Evolutionary conservation across 2,888 invertebrate genomes (phyloP), one percentile per base, ranked within the genome.

Genomic region (Amiota minor): DNA sequence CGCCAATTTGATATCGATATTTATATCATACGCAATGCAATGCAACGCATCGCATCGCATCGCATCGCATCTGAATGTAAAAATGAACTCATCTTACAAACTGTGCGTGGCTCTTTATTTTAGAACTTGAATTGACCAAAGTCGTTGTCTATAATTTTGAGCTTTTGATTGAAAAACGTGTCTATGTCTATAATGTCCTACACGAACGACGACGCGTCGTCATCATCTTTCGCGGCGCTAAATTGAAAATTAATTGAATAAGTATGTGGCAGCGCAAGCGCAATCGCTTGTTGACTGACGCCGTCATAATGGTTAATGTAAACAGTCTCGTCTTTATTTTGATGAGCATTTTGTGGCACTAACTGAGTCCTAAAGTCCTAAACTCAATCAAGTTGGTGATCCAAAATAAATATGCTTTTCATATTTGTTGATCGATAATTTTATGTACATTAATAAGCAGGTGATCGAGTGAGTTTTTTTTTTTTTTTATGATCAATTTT

Each of bases 231-330:
- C 16, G 65, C 65, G 65, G 65, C 65, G 47, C 65, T 65, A 65
- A 65, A 65, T 65, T 65, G 65, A 65, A 65, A 65, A 65, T 65
- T 65, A 65, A 65, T 65, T 65, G 65, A 65, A 65, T 65, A 65
- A 65, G 20, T 65, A 65, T 65, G 47, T 65, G 47, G 9, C 65
- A 47, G 18, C 16, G 65, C 20, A 59, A 16, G 59, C 16, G 20
- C 59, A 59, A 59, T 20, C 18, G 20, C 59, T 59, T 59, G 59
- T 59, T 65, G 65, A 10, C 65, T 65, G 65, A 49, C 20, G 20
- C 20, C 18, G 59, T 18, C 45, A 62, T 62, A 62, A 62, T 62
- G 62, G 62, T 10, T 45, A 45, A 62, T 65, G 65, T 65, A 65
- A 65, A 65, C 65, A 65, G 35, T 35, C 35, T 35, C 35, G 35